phyloP scores from a whole-genome alignment of 2,797 vertebrate species.

The Channa striata region DNA sequence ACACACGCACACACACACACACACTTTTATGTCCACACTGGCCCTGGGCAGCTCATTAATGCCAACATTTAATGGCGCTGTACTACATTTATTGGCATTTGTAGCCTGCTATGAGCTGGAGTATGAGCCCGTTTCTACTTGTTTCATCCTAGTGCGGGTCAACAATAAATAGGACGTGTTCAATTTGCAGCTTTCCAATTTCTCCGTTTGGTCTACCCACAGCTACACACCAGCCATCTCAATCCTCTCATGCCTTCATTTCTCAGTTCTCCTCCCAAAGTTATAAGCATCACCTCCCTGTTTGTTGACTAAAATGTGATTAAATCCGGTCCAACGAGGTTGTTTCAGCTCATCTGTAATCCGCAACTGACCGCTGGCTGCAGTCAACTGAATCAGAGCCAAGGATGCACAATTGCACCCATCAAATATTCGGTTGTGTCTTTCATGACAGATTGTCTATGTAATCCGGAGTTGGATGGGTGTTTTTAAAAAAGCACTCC shows the following conservation, averaged over 20 bases:
- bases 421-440: slow-evolving; percentile 36
- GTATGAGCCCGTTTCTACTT: slow-evolving; percentile 16
- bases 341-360: slow-evolving; percentile 45
- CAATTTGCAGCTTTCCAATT: slow-evolving; percentile 29
- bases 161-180: slow-evolving; percentile 20
- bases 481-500: neutral
- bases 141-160: slow-evolving; percentile 32
- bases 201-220: slow-evolving; percentile 36
- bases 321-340: slow-evolving; percentile 45
- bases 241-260: slow-evolving; percentile 6
- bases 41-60: slow-evolving; percentile 71
- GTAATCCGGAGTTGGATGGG: neutral
- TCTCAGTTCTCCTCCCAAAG: slow-evolving; percentile 9
- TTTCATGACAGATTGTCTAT: slow-evolving; percentile 16
- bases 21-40: slow-evolving; percentile 53
- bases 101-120: slow-evolving; percentile 42
- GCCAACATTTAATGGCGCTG: slow-evolving; percentile 66
- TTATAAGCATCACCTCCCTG: slow-evolving; percentile 12
- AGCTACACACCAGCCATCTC: slow-evolving; percentile 24
- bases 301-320: slow-evolving; percentile 46
- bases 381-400: slow-evolving; percentile 25
- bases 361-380: slow-evolving; percentile 37
- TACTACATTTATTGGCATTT: slow-evolving; percentile 72
- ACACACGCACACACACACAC: slow-evolving; percentile 19
- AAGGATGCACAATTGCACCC: slow-evolving; percentile 22